phyloP scores from a whole-genome alignment of 2,888 invertebrate genomes.

The Melieria picta region DNA sequence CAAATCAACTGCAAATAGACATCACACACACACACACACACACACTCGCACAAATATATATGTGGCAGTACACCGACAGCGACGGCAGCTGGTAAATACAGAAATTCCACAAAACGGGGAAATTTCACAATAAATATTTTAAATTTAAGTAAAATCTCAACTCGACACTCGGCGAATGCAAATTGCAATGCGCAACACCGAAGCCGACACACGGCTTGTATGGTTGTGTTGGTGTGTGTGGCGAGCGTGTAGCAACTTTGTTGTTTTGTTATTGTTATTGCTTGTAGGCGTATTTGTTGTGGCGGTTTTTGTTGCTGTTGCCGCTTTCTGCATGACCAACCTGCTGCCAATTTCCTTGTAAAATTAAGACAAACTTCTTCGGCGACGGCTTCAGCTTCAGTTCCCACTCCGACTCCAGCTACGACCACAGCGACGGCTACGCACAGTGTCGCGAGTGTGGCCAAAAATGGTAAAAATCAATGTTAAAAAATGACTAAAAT shows the following conservation, averaged over 20 bases:
- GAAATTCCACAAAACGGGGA: no score
- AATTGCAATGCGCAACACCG: background rate
- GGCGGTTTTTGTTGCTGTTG: constrained; percentile 6
- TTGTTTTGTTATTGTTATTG: no score
- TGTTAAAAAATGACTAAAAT: no score
- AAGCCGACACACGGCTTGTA: background rate
- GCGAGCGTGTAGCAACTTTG: background rate
- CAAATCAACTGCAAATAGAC: background rate
- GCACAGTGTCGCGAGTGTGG: no score
- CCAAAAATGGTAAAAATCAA: no score
- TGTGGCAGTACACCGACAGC: no score
- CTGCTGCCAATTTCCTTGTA: constrained; percentile 19
- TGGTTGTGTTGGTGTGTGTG: background rate
- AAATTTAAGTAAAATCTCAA: constrained; percentile 6
- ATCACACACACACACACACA: background rate
- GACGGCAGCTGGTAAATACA: no score
- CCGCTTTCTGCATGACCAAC: background rate
- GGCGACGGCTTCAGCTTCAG: no score
- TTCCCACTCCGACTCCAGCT: no score
- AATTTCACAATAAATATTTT: background rate
- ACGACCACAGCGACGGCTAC: no score
- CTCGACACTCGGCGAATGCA: background rate
- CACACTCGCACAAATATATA: no score
- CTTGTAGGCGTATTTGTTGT: background rate
- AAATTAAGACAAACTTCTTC: constrained; percentile 22